A percentile compares a stretch with the other conserved stretches of the same genome.
Evolutionary conservation across 2,113 vertebrate genomes (phyloP).

Genomic region (Rhynchopsitta pachyrhyncha): DNA sequence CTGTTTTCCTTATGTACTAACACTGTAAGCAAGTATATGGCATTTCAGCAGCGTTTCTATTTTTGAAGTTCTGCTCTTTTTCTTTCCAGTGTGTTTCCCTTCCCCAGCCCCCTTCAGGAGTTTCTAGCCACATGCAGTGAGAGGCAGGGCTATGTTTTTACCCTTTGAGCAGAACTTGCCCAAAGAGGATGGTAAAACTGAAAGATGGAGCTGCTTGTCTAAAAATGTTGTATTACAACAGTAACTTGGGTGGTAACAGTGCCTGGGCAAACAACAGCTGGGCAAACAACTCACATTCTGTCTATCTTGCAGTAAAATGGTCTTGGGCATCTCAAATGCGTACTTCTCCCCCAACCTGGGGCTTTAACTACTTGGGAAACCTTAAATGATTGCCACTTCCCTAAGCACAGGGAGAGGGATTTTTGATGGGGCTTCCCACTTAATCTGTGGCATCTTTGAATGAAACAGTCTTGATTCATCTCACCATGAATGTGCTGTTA

Average conservation of each 20-base stretch:
- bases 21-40: constrained; percentile 30
- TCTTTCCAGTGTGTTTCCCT: constrained; percentile 17
- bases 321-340: neutral
- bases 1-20: constrained; percentile 43
- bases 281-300: constrained; percentile 50
- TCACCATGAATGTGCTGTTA: neutral
- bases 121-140: neutral
- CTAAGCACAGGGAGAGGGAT: neutral
- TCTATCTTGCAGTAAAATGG: constrained; percentile 46
- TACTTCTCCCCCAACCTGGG: neutral
- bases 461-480: constrained; percentile 4
- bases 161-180: neutral
- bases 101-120: neutral
- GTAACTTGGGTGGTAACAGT: neutral
- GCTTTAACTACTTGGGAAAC: neutral
- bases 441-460: neutral
- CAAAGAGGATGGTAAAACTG: neutral
- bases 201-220: neutral
- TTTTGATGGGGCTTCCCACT: constrained; percentile 30
- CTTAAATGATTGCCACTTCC: neutral
- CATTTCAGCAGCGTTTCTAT: constrained; percentile 34
- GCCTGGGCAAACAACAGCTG: constrained; percentile 58
- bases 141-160: neutral
- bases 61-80: constrained; percentile 10
- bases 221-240: neutral